phyloP scores from a whole-genome alignment of 2,888 invertebrate genomes.

The Nephrocerus scutellatus region DNA sequence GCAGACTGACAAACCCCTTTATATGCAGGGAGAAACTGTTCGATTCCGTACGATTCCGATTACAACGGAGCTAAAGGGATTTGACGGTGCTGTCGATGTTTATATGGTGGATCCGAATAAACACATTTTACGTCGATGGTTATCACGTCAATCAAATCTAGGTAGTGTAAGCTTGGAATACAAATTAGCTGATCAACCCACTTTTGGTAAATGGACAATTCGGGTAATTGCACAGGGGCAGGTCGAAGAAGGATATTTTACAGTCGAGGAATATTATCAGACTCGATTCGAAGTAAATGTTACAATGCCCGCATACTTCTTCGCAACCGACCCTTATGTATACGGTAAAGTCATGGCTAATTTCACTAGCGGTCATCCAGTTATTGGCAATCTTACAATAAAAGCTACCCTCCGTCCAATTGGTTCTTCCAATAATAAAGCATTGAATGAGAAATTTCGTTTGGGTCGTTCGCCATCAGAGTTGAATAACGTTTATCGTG shows the following conservation, averaged over 20 bases:
- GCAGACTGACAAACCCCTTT: conserved; percentile 90
- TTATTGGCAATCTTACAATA: conserved; percentile 80
- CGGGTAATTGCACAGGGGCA: conserved; percentile 84
- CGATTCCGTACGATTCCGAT: conserved; percentile 88
- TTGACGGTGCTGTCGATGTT: conserved; percentile 84
- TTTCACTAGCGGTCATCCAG: conserved; percentile 90
- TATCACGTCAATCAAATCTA: conserved; percentile 85
- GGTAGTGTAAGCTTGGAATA: conserved; percentile 91
- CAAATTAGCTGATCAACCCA: conserved; percentile 83
- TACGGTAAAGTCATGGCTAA: conserved; percentile 87
- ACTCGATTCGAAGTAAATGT: conserved; percentile 91
- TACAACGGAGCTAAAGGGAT: conserved; percentile 83
- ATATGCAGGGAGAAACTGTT: conserved; percentile 87
- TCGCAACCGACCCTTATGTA: conserved; percentile 76
- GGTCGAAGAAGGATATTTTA: conserved; percentile 74
- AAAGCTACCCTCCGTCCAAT: conserved; percentile 70
- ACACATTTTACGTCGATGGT: conserved; percentile 85
- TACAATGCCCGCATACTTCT: conserved; percentile 91
- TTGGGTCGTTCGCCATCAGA: conserved; percentile 41
- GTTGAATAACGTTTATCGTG: conserved; percentile 24
- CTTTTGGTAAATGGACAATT: conserved; percentile 88
- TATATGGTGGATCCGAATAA: conserved; percentile 85
- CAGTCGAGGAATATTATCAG: conserved; percentile 92
- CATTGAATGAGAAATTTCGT: conserved; percentile 52
- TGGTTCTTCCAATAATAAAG: conserved; percentile 53